Evolutionary conservation across 2,888 invertebrate species (phyloP), one percentile per base, ranked within the genome.

Genomic region (Tortricodes alternella): DNA sequence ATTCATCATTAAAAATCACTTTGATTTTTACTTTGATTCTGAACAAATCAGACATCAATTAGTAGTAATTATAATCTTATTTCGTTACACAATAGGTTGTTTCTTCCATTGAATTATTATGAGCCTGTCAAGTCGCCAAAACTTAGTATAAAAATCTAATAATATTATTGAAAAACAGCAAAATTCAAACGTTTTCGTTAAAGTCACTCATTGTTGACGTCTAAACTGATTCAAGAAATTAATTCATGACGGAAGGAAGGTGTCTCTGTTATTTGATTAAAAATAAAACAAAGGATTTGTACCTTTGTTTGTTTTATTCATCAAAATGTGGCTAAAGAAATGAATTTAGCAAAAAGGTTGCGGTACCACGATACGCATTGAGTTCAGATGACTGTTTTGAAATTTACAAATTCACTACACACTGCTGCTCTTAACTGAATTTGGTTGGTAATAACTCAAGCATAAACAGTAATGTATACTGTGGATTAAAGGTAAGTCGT

Each of bases 181-280:
- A 9, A 24, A 15, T 9, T 3, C 15, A n/a, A 16, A 43, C 27
- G 21, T 35, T 55, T 55, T 49, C 41, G 43, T 49, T 55, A 43
- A 48, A 41, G 27, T 35, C 43, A 11, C 19, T 24, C 15, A 16
- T 44, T 18, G 44, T 55, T 35, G 48, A 6, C 19, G 21, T 32
- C 41, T 29, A 37, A 44, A 21, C 37, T 37, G 49, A 43, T 44
- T 35, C 29, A 21, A 56, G 50, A 43, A 56, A 56, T 56, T 56
- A 56, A 56, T 56, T 56, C 32, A 13, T 48, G 27, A 50, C 15
- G 18, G 37, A 15, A 37, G 49, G 37, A 49, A 56, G 56, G 56
- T 56, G 56, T 56, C 56, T 21, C 37, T 43, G 56, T 56, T 56
- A 56, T 56, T 56, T 50, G 49, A 44, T 56, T 56, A 56, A 50